Evolutionary conservation across 2,797 vertebrate species (phyloP).

Genomic region (Spheniscus humboldti): DNA sequence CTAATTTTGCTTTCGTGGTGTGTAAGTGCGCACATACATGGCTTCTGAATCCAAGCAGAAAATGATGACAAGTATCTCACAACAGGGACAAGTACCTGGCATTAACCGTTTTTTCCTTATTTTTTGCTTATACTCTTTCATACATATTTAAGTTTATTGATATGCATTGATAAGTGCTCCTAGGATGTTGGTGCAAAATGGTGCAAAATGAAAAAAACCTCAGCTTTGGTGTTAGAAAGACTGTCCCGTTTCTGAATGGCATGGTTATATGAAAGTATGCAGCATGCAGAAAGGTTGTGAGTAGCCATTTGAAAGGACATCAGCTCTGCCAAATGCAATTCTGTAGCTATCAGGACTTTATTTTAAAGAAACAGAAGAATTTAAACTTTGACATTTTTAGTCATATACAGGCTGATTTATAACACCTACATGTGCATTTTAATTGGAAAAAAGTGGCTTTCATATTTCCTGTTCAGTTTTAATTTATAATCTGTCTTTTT

Average conservation of each 20-base stretch:
- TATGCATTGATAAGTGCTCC: background rate
- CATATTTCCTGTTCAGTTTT: background rate
- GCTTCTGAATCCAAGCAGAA: background rate
- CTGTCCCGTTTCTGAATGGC: background rate
- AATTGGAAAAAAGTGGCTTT: background rate
- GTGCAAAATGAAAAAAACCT: background rate
- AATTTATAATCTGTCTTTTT: background rate
- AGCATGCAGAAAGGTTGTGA: background rate
- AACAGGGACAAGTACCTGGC: background rate
- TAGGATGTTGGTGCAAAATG: background rate
- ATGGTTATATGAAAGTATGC: background rate
- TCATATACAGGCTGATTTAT: background rate
- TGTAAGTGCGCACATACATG: background rate
- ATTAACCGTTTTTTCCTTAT: background rate
- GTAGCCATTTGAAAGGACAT: background rate
- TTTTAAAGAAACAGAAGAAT: background rate
- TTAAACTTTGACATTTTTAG: background rate
- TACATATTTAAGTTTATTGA: background rate
- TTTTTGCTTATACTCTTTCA: background rate
- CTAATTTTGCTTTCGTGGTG: background rate
- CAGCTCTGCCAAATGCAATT: background rate
- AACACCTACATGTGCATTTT: background rate
- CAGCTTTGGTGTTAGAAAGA: background rate
- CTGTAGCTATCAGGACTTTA: background rate
- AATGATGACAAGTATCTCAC: background rate